phyloP scores from a whole-genome alignment of 2,113 vertebrate species.

The Bubo blakistoni region DNA sequence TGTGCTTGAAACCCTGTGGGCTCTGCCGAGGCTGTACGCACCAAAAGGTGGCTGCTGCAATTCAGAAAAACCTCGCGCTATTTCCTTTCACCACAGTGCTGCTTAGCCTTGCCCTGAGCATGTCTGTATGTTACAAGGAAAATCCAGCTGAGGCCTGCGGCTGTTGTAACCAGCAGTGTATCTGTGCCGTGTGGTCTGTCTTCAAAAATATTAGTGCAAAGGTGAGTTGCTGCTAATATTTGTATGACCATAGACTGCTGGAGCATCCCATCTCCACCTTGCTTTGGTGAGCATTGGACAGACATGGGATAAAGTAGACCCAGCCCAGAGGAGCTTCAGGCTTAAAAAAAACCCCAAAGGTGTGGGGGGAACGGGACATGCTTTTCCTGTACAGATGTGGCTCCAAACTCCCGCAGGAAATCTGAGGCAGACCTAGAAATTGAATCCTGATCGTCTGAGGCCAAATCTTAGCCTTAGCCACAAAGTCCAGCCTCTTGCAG shows the following conservation, averaged over 20 bases:
- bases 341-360: neutral
- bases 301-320: neutral
- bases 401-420: neutral
- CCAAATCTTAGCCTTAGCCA: neutral
- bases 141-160: neutral
- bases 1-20: neutral
- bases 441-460: neutral
- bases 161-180: neutral
- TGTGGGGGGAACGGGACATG: neutral
- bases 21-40: neutral
- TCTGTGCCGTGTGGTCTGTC: neutral
- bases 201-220: neutral
- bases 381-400: neutral
- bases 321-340: neutral
- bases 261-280: neutral
- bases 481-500: neutral
- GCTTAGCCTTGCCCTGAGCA: neutral
- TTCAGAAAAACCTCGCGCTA: neutral
- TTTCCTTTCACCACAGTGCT: neutral
- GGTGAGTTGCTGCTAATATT: neutral
- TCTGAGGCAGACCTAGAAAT: neutral
- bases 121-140: neutral
- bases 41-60: neutral
- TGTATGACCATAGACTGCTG: neutral
- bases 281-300: neutral